Conservation (phyloP, 92 coral and sea anemone species). For the Actinernus sp. region DNA sequence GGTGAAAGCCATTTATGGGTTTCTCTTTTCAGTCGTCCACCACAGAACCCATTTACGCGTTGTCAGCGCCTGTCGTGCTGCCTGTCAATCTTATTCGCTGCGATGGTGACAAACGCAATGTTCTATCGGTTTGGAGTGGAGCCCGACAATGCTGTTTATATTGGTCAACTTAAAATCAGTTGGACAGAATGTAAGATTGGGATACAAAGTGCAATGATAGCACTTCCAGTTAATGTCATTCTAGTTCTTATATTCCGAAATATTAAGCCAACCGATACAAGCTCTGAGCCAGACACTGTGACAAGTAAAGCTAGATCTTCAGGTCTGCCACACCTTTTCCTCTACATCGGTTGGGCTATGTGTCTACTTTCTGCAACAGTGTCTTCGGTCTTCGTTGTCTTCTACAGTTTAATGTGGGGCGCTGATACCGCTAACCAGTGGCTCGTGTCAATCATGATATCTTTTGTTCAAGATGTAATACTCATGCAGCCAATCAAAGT, state of each 20-base stretch:
- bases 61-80: constrained; percentile 91
- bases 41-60: constrained; percentile 80
- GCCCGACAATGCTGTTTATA: constrained; percentile 56
- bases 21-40: constrained; percentile 88
- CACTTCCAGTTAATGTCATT: constrained; percentile 80
- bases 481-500: constrained; percentile 82
- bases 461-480: constrained; percentile 76
- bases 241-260: constrained; percentile 73
- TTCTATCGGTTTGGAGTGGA: constrained; percentile 72
- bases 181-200: constrained; percentile 85
- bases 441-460: constrained; percentile 79
- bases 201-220: constrained; percentile 79
- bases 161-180: constrained; percentile 80
- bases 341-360: constrained; percentile 75
- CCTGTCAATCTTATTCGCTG: constrained; percentile 74
- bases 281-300: constrained; percentile 5
- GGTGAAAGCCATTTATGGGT: constrained; percentile 89
- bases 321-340: constrained; percentile 77
- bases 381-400: constrained; percentile 75
- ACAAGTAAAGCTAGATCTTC: constrained; percentile 35
- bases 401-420: constrained; percentile 90
- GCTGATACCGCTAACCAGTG: constrained; percentile 73
- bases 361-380: constrained; percentile 68
- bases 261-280: constrained; percentile 37
- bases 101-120: constrained; percentile 90